These are phyloP conservation scores for Drosophila subpulchrella DNA, from an alignment of 1,140 invertebrate genomes.

Conservation along the genomic window DNA sequence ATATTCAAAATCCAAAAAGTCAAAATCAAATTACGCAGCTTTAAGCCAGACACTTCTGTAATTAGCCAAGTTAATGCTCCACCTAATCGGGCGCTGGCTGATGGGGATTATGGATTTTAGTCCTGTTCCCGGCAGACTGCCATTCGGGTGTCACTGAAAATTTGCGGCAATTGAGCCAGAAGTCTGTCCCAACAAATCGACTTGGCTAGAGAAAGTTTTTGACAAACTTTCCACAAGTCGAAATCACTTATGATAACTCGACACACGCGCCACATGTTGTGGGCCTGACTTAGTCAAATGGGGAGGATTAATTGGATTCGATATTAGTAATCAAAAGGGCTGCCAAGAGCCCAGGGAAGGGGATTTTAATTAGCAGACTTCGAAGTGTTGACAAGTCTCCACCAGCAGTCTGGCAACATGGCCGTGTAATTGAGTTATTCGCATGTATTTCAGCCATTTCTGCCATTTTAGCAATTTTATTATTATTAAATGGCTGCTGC, in stretches of 20 bases:
- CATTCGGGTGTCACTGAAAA: slow-evolving; percentile 25
- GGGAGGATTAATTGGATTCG: slow-evolving; percentile 59
- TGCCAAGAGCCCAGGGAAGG: slow-evolving; percentile 3
- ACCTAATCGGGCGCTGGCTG: slow-evolving; percentile 23
- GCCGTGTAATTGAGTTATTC: slow-evolving; percentile 75
- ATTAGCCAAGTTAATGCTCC: slow-evolving; percentile 22
- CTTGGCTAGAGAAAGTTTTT: slow-evolving; percentile 38
- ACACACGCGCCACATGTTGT: slow-evolving; percentile 52
- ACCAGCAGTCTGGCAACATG: slow-evolving; percentile 22
- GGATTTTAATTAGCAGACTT: slow-evolving; percentile 29
- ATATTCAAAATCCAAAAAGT: background rate
- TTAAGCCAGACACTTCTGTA: slow-evolving; percentile 27
- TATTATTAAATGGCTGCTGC: slow-evolving; percentile 78
- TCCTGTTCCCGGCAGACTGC: background rate
- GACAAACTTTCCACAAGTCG: slow-evolving; percentile 47
- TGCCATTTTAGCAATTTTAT: slow-evolving; percentile 63
- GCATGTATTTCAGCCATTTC: slow-evolving; percentile 63
- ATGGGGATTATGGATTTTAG: slow-evolving; percentile 13
- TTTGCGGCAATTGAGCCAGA: slow-evolving; percentile 32
- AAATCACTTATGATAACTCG: slow-evolving; percentile 59
- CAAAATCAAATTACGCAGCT: slow-evolving; percentile 10
- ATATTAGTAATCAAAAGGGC: slow-evolving; percentile 41
- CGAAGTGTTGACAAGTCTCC: slow-evolving; percentile 27
- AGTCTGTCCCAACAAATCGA: slow-evolving; percentile 25
- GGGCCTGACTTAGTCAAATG: slow-evolving; percentile 25